Conservation (phyloP, 2,113 vertebrate genomes). For the Thalassarche chlororhynchos region DNA sequence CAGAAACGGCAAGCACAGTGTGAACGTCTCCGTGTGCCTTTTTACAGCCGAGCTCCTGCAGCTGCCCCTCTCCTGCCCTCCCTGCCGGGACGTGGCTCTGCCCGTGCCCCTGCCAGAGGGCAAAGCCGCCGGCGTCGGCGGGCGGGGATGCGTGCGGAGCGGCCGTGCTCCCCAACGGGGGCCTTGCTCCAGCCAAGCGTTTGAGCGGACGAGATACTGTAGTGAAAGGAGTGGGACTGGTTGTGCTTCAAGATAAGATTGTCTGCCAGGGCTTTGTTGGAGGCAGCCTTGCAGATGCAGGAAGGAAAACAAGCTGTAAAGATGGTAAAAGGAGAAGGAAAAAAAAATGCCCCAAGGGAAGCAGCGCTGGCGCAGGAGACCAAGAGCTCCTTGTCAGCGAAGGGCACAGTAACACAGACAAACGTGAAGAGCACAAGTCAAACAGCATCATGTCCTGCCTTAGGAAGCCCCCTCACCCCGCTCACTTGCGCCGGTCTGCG, state of each 20-base stretch:
- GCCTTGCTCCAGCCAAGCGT: background rate
- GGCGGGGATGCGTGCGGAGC: rapidly evolving
- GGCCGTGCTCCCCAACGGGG: rapidly evolving
- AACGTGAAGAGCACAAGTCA: background rate
- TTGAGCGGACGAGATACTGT: background rate
- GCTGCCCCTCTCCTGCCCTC: background rate
- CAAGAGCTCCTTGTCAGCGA: background rate
- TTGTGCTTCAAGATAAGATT: constrained; percentile 52
- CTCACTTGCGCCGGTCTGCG: background rate
- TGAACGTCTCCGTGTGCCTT: rapidly evolving
- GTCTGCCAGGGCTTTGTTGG: constrained; percentile 30
- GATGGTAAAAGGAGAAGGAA: constrained; percentile 18
- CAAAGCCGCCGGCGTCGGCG: rapidly evolving
- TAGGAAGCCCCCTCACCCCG: background rate
- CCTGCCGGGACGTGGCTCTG: background rate
- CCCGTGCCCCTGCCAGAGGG: background rate
- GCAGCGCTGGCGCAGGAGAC: background rate
- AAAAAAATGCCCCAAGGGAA: background rate
- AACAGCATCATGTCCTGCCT: background rate
- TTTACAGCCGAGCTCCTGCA: background rate
- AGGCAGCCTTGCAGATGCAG: constrained; percentile 16
- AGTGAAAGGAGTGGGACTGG: background rate
- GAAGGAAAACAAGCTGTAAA: constrained; percentile 46
- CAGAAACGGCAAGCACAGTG: rapidly evolving
- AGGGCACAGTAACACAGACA: background rate